A percentile compares a stretch with the other conserved stretches of the same genome.
Conservation (phyloP, 2,113 vertebrate species). For the cattle (Bos taurus) region ARS-UCD2.0 NC_037342.1:41957001-41957500, state of each 20-base stretch:
- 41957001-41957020: not conserved
- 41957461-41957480: not conserved
- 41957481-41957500: not conserved
- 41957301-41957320: not conserved
- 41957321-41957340: not conserved
- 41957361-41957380: not conserved
- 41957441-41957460: not conserved
- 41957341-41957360: not conserved
- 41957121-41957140: not conserved
- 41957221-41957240: not conserved
- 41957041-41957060: constrained; percentile 31
- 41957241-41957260: not conserved
- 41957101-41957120: constrained; percentile 12
- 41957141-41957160: not conserved
- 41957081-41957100: constrained; percentile 23
- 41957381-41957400: not conserved
- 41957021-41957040: not conserved
- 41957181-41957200: not conserved
- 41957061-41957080: not conserved
- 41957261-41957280: not conserved
- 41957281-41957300: not conserved
- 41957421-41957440: not conserved
- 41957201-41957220: not conserved
- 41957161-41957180: not conserved
- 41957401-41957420: not conserved